Base-by-base conservation (phyloP, 2,888 invertebrate species). In the Microplitis deprimator region DNA sequence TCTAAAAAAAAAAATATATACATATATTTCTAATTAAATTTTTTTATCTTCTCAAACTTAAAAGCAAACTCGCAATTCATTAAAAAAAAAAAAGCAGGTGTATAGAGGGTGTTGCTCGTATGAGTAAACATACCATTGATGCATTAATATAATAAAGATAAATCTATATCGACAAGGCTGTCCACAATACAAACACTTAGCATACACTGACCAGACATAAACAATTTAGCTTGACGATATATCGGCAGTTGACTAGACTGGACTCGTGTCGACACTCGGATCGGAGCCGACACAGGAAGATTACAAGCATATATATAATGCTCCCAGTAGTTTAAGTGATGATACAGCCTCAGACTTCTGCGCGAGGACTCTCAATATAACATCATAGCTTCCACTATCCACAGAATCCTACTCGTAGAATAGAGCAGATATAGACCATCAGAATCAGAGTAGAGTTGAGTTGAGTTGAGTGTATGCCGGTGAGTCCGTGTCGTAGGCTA, bases 231-330 rank as follows among this genome's bases (percentile, higher is more conserved):
- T 50, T 62, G 20, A 64, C 73, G 59, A 70, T 77, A 20, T 70
- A 77, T 73, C 38, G 76, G 62, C 72, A 68, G 50, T 13, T 68
- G 73, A 77, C 76, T 50, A 50, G 50, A 50, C 50, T 13, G 50
- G 13, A 50, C 50, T 5, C 50, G 13, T 5, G 13, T 50, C 13
- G 50, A 5, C 13, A 5, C 13, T 50, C 8, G 50, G 13, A 50
- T 50, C 10, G 8, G 13, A 50, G 5, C 8, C 50, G 4, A 50
- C 50, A 50, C 50, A 50, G 50, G 50, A 50, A 50, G 50, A 50
- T 50, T 50, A 50, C 13, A 8, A 13, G 50, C 50, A 69, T 69
- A 69, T 40, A 61, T 4, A 13, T 50, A 50, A 50, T 50, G 50
- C 50, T 13, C 10, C 29, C 65, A 13, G 13, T 50, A 13, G 4